Base-by-base conservation (phyloP, 2,888 invertebrate species). In the Stegana nigrithorax region DNA sequence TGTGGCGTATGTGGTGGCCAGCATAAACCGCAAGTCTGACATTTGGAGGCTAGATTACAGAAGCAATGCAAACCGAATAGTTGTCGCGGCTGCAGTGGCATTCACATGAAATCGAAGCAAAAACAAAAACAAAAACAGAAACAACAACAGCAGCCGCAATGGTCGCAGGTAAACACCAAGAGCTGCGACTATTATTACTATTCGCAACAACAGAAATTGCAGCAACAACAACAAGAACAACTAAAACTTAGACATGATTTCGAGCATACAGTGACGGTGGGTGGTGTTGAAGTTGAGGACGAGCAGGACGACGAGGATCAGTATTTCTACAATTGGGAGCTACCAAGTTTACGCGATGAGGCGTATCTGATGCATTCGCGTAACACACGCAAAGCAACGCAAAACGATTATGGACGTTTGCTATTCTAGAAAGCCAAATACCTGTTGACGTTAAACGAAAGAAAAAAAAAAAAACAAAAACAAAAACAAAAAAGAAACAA, bases 1-100 rank as follows among this genome's bases (percentile, higher is more conserved):
- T 94, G 95, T 80, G 92, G 92, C 64, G 84, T 93, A 62, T 95
- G 95, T 77, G 97, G 96, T 60, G 95, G 95, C 5, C 89, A 90
- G 73, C 97, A 97, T 85, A 88, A 87, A 68, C 88, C 88, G 67
- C 78, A 84, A 83, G 84, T 85, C 81, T 86, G 86, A 86, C 85
- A 86, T 82, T 84, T 84, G 81, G 84, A 84, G 82, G 83, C 82
- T 72, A 75, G 80, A 81, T 81, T 83, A 73, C 83, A 83, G 76
- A 73, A 80, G 77, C 80, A 80, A 72, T 73, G 71, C 68, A 73
- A 76, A 12, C 21, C 14, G 10, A 21, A n/a, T 21, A 10, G 25
- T 23, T 5, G 5, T 25, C 42, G 32, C 23, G 25, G 25, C 12
- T 8, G 2, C 3, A 23, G 47, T 47, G 23, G 4, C 12, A 12